Base-by-base conservation (phyloP, 2,797 vertebrate genomes). In the Taeniopygia guttata region DNA sequence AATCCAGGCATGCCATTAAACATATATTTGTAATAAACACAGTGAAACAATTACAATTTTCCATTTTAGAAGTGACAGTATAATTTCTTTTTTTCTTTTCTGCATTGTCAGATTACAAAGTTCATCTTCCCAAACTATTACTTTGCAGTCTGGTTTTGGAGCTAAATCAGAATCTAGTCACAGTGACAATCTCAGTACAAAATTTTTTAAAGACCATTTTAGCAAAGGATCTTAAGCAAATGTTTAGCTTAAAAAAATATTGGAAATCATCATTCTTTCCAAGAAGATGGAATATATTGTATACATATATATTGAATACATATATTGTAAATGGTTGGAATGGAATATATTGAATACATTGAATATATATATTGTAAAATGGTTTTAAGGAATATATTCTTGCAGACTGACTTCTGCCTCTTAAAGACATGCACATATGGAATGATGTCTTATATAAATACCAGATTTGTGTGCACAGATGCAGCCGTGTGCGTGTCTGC, bases 401-500 rank as follows among this genome's bases (percentile, higher is more conserved):
- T 75, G 46, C 46, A 75, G 29, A 45, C 26, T 70, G 56, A 66
- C 36, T 88, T 72, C 20, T 84, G 30, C 40, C 29, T 95, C 16
- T 42, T 67, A 29, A 74, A 92, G 34, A 42, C 27, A 59, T 32
- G 46, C 69, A 87, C 60, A 78, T 93, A 87, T 75, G 74, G 60
- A 78, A 84, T 30, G 19, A 79, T 77, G 38, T 93, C 26, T 90
- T 77, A 45, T 30, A 68, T 45, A 96, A 94, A 96, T 80, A 90
- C 29, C 77, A 90, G 69, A 88, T 95, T 93, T 94, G 86, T 87
- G 84, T 91, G 46, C 90, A 92, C 78, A 94, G 93, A 86, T 88
- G 91, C 46, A 88, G 69, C 36, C 25, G 0, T 30, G 60, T 68
- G 49, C 29, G 7, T 11, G 26, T 58, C 36, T 91, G 70, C n/a